Percentiles rank a stretch among this genome's conserved stretches.
phyloP scores from a whole-genome alignment of 1,140 invertebrate species.

The Heliconius eleuchia region DNA sequence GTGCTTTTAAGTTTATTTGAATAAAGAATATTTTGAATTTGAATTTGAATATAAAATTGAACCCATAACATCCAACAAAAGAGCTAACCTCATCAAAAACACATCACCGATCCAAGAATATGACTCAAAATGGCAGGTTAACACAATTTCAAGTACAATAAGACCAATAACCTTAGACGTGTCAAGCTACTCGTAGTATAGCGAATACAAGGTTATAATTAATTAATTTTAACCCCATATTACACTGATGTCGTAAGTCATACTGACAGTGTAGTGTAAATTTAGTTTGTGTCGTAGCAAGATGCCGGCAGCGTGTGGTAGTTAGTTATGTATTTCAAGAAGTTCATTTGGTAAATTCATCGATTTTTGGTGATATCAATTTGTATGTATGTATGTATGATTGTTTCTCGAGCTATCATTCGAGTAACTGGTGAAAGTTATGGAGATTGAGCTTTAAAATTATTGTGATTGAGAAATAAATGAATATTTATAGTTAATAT shows the following conservation, averaged over 20 bases:
- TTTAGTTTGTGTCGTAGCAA: constrained; percentile 32
- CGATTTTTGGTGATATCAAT: neutral
- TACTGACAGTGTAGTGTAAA: constrained; percentile 23
- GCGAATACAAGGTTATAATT: constrained; percentile 19
- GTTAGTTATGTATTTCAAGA: constrained; percentile 9
- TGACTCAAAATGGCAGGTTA: neutral
- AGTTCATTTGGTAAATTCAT: neutral
- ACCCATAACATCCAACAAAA: neutral
- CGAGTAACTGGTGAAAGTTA: too few species aligned
- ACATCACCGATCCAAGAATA: neutral
- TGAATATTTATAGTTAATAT: too few species aligned
- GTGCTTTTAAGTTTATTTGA: too few species aligned
- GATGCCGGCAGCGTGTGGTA: constrained; percentile 16
- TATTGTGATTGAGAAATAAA: too few species aligned
- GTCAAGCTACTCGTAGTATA: neutral
- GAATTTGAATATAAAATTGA: too few species aligned
- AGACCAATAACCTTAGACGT: constrained; percentile 8
- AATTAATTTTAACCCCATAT: constrained; percentile 29
- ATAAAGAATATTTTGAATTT: too few species aligned
- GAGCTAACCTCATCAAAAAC: neutral
- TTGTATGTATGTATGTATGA: neutral
- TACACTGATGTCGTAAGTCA: constrained; percentile 29
- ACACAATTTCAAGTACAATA: neutral
- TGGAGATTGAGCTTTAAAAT: too few species aligned
- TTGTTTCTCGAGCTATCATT: too few species aligned